Evolutionary conservation across 1,140 invertebrate species (phyloP).

Genomic region (Mylabris phalerata): DNA sequence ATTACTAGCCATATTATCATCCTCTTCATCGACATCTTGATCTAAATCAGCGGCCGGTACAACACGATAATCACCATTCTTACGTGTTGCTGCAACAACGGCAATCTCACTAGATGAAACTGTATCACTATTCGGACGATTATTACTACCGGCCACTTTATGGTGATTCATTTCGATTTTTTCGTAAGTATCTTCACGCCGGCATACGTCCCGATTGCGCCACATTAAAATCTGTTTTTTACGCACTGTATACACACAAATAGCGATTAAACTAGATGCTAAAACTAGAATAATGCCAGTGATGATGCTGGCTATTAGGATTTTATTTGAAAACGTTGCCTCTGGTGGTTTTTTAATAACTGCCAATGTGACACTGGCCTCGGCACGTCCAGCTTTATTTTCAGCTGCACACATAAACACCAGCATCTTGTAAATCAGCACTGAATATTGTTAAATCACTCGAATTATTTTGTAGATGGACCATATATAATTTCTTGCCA

Average conservation of each 20-base stretch:
- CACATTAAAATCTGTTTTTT: conserved; percentile 36
- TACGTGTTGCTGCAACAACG: conserved; percentile 43
- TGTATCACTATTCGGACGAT: conserved; percentile 24
- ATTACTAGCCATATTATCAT: conserved; percentile 40
- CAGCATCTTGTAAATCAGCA: conserved; percentile 62
- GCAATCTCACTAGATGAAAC: conserved; percentile 28
- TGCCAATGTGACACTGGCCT: conserved; percentile 61
- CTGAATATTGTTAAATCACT: conserved; percentile 66
- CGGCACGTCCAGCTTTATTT: conserved; percentile 66
- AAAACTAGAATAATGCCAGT: conserved; percentile 52
- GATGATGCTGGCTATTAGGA: conserved; percentile 50
- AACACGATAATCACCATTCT: conserved; percentile 61
- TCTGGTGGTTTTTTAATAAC: conserved; percentile 50
- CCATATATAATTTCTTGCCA: conserved; percentile 46
- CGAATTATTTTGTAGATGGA: conserved; percentile 45
- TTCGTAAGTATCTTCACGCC: conserved; percentile 60
- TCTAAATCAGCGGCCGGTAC: conserved; percentile 57
- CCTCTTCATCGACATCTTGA: conserved; percentile 47
- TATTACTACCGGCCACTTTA: conserved; percentile 37
- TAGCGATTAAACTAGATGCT: conserved; percentile 52
- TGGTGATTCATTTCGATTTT: conserved; percentile 66
- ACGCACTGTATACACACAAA: conserved; percentile 51
- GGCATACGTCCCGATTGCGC: conserved; percentile 34
- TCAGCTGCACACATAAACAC: conserved; percentile 68
- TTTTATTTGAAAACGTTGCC: conserved; percentile 46